Base-by-base conservation (phyloP, 2,888 invertebrate species). In the Ochropacha duplaris region DNA sequence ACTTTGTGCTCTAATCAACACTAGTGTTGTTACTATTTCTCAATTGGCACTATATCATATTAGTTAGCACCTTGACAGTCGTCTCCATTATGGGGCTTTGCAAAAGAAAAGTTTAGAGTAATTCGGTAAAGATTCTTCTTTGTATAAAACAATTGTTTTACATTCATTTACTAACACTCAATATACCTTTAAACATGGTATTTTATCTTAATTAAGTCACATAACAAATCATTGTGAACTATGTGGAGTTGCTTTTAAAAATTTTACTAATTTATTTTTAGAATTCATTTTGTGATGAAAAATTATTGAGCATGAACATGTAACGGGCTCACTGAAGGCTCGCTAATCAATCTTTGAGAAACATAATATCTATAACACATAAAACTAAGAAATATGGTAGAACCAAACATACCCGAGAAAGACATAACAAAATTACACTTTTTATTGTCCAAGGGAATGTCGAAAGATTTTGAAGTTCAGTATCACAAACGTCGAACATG, bases 401-500 rank as follows among this genome's bases (percentile, higher is more conserved):
- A 67, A 69, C 66, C 65, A 56, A 68, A 69, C 71, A 74, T 65
- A 79, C 74, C 79, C 79, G 65, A 74, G 66, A 74, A 71, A 79
- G 83, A 81, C 83, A 81, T 83, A 82, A 81, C 78, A 69, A 68
- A 68, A 66, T 64, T 60, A 61, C 55, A 65, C 71, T 60, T 54
- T 75, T 82, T 81, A 79, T 78, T 83, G 82, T 83, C 81, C 78
- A 74, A 71, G 80, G 84, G 84, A 84, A 84, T 83, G 81, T 79
- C 16, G 34, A 24, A 34, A 59, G 24, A 24, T n/a, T 54, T 54
- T 55, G 26, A 34, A 55, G 59, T 54, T 61, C 59, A 64, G 56
- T 75, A 75, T 75, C 76, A 75, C 76, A 75, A 60, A 58, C 31
- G 44, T 49, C 52, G 26, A 22, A n/a, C 39, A 31, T 12, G 34